Percentiles rank a stretch among this genome's conserved stretches.
Evolutionary conservation across 2,113 vertebrate species (phyloP).

Genomic region (Rhombomys opimus): DNA sequence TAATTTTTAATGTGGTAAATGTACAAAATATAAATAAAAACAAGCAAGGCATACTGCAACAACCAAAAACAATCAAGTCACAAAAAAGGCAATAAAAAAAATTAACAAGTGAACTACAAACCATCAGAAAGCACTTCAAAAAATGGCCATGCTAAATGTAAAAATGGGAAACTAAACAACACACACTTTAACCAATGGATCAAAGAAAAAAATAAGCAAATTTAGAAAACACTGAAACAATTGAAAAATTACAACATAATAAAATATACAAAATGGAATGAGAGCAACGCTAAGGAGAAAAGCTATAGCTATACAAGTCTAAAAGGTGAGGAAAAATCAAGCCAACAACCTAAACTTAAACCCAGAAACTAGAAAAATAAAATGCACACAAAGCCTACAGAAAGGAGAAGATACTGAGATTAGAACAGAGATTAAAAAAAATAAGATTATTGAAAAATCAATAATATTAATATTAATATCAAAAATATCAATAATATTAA

Average conservation of each 20-base stretch:
- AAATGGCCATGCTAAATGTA: not conserved
- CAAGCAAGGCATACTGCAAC: not conserved
- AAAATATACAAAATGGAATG: not conserved
- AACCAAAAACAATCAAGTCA: conserved; percentile 17
- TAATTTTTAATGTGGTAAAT: not conserved
- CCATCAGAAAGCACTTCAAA: not conserved
- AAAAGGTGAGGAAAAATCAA: not conserved
- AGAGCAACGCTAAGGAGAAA: not conserved
- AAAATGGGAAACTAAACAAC: conserved; percentile 18
- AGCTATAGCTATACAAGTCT: not conserved
- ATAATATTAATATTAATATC: too few species aligned
- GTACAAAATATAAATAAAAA: conserved; percentile 11
- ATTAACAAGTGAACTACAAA: conserved; percentile 19
- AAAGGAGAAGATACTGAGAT: not conserved
- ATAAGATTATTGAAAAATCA: not conserved
- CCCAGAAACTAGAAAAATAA: not conserved
- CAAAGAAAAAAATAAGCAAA: not conserved
- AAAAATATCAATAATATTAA: not conserved
- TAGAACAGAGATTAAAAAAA: not conserved
- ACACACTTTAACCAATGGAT: not conserved
- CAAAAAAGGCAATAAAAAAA: not conserved
- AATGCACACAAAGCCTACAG: not conserved
- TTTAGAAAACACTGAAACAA: not conserved
- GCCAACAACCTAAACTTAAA: not conserved
- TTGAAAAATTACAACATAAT: not conserved